Conservation (phyloP, 2,888 invertebrate genomes). For the Apamea crenata region DNA sequence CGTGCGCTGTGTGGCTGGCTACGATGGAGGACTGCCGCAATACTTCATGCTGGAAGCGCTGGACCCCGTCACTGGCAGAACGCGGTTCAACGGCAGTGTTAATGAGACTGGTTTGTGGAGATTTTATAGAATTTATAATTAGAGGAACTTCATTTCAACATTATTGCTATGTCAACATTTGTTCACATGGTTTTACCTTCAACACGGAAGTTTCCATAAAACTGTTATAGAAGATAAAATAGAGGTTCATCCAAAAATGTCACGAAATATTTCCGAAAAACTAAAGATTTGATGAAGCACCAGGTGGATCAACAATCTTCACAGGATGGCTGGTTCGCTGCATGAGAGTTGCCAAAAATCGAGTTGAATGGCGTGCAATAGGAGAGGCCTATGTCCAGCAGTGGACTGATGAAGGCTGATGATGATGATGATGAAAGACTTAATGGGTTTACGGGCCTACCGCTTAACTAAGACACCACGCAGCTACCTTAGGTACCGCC, state of each 20-base stretch:
- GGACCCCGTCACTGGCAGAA: slow-evolving; percentile 93
- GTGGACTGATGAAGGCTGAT: too few species aligned
- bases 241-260: neutral
- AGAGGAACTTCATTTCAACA: neutral
- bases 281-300: neutral
- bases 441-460: neutral
- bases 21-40: slow-evolving; percentile 97
- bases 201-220: neutral
- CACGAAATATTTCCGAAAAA: neutral
- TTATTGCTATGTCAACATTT: neutral
- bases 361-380: too few species aligned
- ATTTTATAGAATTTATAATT: neutral
- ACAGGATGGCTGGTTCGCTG: too few species aligned
- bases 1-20: slow-evolving; percentile 96
- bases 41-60: slow-evolving; percentile 95
- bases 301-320: too few species aligned
- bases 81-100: slow-evolving; percentile 93
- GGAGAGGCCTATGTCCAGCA: too few species aligned
- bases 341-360: too few species aligned
- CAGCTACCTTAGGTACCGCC: neutral
- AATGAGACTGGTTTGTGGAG: slow-evolving; percentile 82
- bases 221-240: neutral
- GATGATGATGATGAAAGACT: neutral
- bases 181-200: neutral
- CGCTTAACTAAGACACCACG: neutral